Base-by-base conservation (phyloP, 2,113 vertebrate species). In the Salminus brasiliensis region DNA sequence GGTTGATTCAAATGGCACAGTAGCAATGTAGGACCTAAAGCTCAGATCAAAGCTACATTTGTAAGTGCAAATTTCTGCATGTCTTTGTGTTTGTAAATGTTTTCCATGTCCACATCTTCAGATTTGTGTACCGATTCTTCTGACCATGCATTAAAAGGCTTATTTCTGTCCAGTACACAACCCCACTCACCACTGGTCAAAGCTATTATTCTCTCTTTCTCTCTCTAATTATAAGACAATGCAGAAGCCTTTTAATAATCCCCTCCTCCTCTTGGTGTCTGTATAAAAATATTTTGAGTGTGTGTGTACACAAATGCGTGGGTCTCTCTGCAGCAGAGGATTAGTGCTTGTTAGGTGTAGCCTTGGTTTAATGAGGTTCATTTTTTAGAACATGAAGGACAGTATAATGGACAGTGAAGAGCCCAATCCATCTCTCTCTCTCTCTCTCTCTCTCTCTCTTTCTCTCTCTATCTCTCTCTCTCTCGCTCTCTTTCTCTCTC, bases 281-380 rank as follows among this genome's bases (percentile, higher is more conserved):
- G 21, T 57, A 23, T 41, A 57, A 23, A 23, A 15, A 16, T n/a
- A n/a, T n/a, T 30, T 52, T 32, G 30, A 36, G 4, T 23, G 10
- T 72, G 15, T 76, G n/a, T 18, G 18, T 23, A 59, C 63, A 18
- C 60, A 27, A 25, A 43, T 49, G 25, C 49, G 60, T 60, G 36
- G 60, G 25, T 60, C 45, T 21, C 16, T 47, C 13, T 43, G 27
- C 34, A 27, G 62, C 30, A 36, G 36, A 34, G 79, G 65, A 84
- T 76, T 78, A 78, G 72, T 67, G 69, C 74, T 79, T 83, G 81
- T 85, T 87, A 87, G 76, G 45, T 57, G 45, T 32, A 70, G 34
- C 65, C 67, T 53, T 65, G 36, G 29, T 45, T 76, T 81, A 87
- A 87, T 83, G 78, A 83, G 68, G 25, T 78, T 87, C 75, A 85